Percentiles rank a stretch among this genome's conserved stretches.
These are phyloP conservation scores for Meandrusa payeni DNA, from an alignment of 2,888 invertebrate genomes.

Conservation along the genomic window DNA sequence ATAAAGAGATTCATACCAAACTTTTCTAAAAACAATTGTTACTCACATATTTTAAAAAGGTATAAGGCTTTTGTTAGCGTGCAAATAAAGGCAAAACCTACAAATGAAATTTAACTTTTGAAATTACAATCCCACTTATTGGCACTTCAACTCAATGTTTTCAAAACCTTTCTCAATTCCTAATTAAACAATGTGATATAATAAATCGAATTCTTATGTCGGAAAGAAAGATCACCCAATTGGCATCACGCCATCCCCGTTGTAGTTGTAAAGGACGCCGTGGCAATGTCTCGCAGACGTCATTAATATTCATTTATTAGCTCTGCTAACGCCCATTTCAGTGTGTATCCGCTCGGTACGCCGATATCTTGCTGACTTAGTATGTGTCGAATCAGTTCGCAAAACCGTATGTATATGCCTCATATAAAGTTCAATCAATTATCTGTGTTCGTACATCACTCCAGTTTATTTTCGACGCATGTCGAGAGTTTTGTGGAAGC, in stretches of 20 bases:
- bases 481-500: conserved; percentile 10
- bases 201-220: conserved; percentile 24
- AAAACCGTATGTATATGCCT: neutral
- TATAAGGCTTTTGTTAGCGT: too few species aligned
- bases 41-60: too few species aligned
- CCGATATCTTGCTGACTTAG: conserved; percentile 13
- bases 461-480: conserved; percentile 9
- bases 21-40: too few species aligned
- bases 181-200: conserved; percentile 17
- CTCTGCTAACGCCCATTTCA: conserved; percentile 24
- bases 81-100: too few species aligned
- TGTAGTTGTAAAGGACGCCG: conserved; percentile 41
- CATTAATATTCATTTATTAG: conserved; percentile 55
- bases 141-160: conserved; percentile 2
- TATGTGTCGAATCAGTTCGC: conserved; percentile 9
- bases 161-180: conserved; percentile 6
- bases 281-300: conserved; percentile 42
- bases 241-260: conserved; percentile 52
- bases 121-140: too few species aligned
- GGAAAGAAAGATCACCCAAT: conserved; percentile 44
- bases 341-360: conserved; percentile 22
- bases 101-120: too few species aligned
- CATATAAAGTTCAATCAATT: conserved; percentile 16
- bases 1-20: too few species aligned
- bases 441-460: conserved; percentile 11